phyloP scores from a whole-genome alignment of 2,113 vertebrate genomes.

The Microcebus lehilahytsara region DNA sequence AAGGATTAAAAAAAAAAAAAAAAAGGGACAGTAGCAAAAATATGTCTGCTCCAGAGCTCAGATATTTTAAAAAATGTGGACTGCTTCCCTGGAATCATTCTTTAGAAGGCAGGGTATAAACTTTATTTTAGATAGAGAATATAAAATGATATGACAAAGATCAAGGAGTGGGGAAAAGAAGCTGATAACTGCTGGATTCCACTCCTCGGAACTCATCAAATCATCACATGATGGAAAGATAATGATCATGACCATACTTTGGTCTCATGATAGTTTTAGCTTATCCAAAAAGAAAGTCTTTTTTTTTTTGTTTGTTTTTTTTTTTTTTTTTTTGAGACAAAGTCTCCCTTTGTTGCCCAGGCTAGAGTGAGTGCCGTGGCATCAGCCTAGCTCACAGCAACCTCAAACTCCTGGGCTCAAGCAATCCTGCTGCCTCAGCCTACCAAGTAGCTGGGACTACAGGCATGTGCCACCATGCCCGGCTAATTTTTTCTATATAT shows the following conservation, averaged over 20 bases:
- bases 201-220: conserved; percentile 43
- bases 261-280: conserved; percentile 14
- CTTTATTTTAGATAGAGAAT: conserved; percentile 41
- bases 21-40: conserved; percentile 20
- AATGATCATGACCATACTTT: neutral
- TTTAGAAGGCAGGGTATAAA: conserved; percentile 33
- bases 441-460: no score
- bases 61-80: conserved; percentile 38
- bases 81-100: conserved; percentile 47
- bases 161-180: neutral
- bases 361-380: no score
- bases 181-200: neutral
- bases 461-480: no score
- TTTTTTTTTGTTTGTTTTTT: no score
- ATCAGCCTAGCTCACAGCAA: no score
- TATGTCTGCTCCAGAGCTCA: conserved; percentile 17
- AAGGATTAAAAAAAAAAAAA: neutral
- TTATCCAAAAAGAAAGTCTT: conserved; percentile 21
- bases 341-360: no score
- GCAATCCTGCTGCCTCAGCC: no score
- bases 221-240: conserved; percentile 35
- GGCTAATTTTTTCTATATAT: no score
- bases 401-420: no score
- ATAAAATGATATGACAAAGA: conserved; percentile 32
- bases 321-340: no score